Evolutionary conservation across 2,888 invertebrate species (phyloP), one percentile per base, ranked within the genome.

Genomic region (Drosophila putrida): DNA sequence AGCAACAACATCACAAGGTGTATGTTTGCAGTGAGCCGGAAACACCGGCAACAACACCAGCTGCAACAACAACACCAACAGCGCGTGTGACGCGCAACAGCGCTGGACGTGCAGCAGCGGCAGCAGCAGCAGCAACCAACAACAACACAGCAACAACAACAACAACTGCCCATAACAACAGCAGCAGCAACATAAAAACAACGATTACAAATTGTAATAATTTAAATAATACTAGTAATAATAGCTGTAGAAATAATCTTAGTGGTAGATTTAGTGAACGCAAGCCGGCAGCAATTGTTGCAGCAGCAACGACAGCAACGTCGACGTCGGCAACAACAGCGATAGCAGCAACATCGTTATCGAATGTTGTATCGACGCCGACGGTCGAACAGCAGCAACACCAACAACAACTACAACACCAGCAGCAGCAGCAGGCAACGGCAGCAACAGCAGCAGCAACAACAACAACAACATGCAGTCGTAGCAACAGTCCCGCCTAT

Each of bases 191-290:
- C 66, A 72, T 62, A 35, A 76, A 82, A 76, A 61, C 90, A 85
- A 86, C 84, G 87, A 89, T 78, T 81, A 71, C 90, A 87, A 86
- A 86, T 87, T 88, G 90, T 81, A 89, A 89, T 89, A 89, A 90
- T 76, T 75, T 86, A 79, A 85, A 77, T 81, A 89, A 65, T 86
- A 88, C 75, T 81, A 89, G 63, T 86, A 88, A 71, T 90, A 80
- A 78, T 83, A 87, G 69, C 74, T 80, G 75, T 74, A 80, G 73
- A 67, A 81, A 63, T 74, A 76, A 78, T 75, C 54, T 75, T 79
- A 82, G 76, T 61, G 82, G 72, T 75, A 90, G 90, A 78, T 72
- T 71, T 73, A 91, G 87, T 81, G 71, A 63, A 46, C 85, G 88
- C 63, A 71, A 71, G 58, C 75, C 67, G 63, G 87, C 80, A 75